Base-by-base conservation (phyloP, 2,888 invertebrate species). In the Bembecia ichneumoniformis region DNA sequence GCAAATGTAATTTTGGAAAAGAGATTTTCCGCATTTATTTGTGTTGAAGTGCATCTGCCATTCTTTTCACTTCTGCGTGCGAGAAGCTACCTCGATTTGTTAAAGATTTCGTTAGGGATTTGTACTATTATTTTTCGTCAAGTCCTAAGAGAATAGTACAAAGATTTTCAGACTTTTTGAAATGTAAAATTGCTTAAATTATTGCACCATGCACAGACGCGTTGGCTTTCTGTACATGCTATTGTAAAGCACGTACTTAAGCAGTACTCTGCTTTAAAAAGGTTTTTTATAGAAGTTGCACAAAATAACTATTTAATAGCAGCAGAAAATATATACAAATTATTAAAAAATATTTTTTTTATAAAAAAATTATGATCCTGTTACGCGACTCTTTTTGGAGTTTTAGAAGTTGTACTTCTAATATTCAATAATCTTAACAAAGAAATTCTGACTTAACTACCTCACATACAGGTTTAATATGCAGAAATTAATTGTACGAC, bases 41-140 rank as follows among this genome's bases (percentile, higher is more conserved):
- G 51, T 63, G n/a, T 57, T 74, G 49, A 73, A 70, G 55, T 76
- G 69, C 49, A 62, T 63, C n/a, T 74, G 71, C 52, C 71, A 74
- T 51, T 51, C 51, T 0, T 54, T 50, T 47, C 51, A 54, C 43
- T 40, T 56, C 2, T 56, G 56, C 47, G 51, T 65, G 66, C 48
- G 46, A 55, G 47, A 56, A 60, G 47, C 53, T 74, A 5, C 71
- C 73, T 14, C 45, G 56, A 35, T 58, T 50, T 55, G 55, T 68
- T 43, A 68, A 72, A 56, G 58, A 62, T 34, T 53, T 59, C 43
- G 53, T 17, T 17, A 50, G 63, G n/a, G 61, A 64, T 51, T 52
- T 66, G 9, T 70, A 62, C 51, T 62, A 58, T 47, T 68, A 68
- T 54, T 60, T 75, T 20, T 54, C 63, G 44, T 55, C 64, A 47